Conservation (phyloP, 2,888 invertebrate genomes). For the Pollenia angustigena region DNA sequence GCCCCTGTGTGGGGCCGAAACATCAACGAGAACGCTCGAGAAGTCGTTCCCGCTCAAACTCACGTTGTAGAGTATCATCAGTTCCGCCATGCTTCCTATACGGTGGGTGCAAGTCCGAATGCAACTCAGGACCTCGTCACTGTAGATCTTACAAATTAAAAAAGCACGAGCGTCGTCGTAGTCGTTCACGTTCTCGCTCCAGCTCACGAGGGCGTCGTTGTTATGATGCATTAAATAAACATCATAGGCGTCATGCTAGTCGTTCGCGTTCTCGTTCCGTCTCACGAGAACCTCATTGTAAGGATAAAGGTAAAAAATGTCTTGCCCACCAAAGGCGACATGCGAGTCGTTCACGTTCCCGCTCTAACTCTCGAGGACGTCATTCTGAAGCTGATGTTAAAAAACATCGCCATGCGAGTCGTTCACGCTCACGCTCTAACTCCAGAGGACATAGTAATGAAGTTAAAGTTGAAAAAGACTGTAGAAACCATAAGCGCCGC, state of each 20-base stretch:
- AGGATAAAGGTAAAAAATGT: background rate
- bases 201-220: slow-evolving; percentile 22
- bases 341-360: slow-evolving; percentile 20
- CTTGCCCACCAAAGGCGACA: no score
- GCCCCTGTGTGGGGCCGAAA: slow-evolving; percentile 21
- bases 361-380: slow-evolving; percentile 24
- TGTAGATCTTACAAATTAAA: slow-evolving; percentile 32
- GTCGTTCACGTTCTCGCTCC: slow-evolving; percentile 55
- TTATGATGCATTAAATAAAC: background rate
- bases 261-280: slow-evolving; percentile 40
- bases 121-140: slow-evolving; percentile 3
- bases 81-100: slow-evolving; percentile 22
- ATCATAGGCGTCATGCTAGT: slow-evolving; percentile 17
- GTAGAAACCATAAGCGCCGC: background rate
- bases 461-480: no score
- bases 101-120: background rate
- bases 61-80: slow-evolving; percentile 52
- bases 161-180: slow-evolving; percentile 3
- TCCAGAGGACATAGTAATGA: no score
- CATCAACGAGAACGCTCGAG: slow-evolving; percentile 17
- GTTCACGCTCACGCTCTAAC: no score
- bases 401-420: background rate
- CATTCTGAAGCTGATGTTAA: background rate
- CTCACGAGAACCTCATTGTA: no score
- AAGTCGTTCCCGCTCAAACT: slow-evolving; percentile 54